These are phyloP conservation scores for Clarias pachynema DNA, from an alignment of 2,797 vertebrate genomes.

Conservation along the genomic window DNA sequence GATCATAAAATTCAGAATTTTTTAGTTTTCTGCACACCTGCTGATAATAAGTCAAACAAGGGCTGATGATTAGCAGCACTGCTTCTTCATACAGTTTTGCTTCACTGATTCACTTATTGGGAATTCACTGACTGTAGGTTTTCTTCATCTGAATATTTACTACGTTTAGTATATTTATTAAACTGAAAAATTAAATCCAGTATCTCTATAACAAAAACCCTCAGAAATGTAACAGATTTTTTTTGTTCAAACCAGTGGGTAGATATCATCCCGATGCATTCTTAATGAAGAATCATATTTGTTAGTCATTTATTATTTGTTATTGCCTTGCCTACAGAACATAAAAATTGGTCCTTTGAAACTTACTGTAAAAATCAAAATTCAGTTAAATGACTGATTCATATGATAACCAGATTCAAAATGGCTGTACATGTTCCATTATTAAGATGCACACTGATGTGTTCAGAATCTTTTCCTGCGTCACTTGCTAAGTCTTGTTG, in stretches of 20 bases:
- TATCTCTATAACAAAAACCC: background rate
- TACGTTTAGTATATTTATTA: background rate
- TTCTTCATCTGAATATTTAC: background rate
- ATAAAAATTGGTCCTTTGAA: background rate
- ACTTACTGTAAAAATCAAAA: background rate
- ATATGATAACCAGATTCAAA: background rate
- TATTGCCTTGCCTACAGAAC: background rate
- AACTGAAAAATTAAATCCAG: background rate
- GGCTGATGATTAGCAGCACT: background rate
- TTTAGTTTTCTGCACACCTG: background rate
- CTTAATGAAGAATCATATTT: slow-evolving; percentile 3
- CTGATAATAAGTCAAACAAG: no score
- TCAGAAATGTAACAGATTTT: background rate
- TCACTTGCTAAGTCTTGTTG: background rate
- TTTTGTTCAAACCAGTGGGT: background rate
- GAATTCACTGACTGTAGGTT: background rate
- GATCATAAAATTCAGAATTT: background rate
- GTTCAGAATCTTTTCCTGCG: background rate
- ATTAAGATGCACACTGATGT: background rate
- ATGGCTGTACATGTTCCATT: background rate
- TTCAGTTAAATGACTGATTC: background rate
- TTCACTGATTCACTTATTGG: background rate
- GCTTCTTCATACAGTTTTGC: background rate
- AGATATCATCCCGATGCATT: background rate
- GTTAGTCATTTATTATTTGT: background rate